These are phyloP conservation scores for Smutsia gigantea DNA, from an alignment of 2,797 vertebrate genomes.

Conservation along the genomic window DNA sequence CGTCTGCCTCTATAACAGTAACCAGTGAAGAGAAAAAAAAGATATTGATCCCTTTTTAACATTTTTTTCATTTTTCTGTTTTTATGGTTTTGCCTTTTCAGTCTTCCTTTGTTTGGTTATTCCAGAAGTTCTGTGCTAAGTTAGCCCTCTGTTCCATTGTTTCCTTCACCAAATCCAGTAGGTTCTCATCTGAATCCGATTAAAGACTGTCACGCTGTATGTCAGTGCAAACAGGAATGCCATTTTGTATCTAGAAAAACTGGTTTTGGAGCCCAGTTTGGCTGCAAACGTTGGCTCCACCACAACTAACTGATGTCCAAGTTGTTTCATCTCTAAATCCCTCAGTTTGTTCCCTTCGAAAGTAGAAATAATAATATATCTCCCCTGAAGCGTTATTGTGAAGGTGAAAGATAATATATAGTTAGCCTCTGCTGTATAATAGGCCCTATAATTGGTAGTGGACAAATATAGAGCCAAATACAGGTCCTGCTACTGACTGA, in stretches of 20 bases:
- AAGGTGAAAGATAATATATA: background rate
- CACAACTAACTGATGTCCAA: background rate
- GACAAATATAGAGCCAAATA: background rate
- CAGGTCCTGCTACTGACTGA: background rate
- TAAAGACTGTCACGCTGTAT: background rate
- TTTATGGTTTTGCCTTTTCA: background rate
- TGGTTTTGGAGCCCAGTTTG: background rate
- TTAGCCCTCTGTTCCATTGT: background rate
- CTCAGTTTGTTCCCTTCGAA: background rate
- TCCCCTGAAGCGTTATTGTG: background rate
- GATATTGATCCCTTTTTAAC: background rate
- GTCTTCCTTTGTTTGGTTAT: background rate
- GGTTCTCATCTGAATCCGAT: background rate
- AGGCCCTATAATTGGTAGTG: background rate
- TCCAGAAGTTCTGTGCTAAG: background rate
- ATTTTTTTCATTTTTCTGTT: background rate
- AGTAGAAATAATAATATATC: background rate
- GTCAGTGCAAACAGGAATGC: background rate
- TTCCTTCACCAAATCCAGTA: background rate
- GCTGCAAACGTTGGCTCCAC: background rate
- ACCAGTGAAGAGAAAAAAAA: background rate
- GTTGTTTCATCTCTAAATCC: background rate
- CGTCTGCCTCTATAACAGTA: constrained; percentile 38
- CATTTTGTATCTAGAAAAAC: background rate
- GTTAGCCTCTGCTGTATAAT: background rate